Conservation (phyloP, 2,888 invertebrate genomes). For the Aleiodes leptofemur region DNA sequence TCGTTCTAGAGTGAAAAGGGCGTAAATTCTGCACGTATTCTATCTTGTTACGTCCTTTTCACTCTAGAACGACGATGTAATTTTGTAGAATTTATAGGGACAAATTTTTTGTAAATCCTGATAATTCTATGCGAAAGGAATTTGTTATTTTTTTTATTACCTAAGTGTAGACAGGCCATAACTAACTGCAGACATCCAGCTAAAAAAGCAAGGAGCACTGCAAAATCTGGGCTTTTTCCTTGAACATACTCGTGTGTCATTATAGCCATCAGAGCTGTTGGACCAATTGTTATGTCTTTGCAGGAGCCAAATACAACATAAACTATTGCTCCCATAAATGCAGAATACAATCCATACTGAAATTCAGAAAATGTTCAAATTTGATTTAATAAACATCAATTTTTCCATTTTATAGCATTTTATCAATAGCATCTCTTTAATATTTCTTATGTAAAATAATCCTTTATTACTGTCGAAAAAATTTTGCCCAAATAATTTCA, state of each 20-base stretch:
- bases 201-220: conserved; percentile 88
- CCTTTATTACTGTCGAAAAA: too few species aligned
- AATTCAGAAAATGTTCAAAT: conserved; percentile 60
- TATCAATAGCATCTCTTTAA: too few species aligned
- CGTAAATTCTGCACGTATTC: too few species aligned
- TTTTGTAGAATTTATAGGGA: too few species aligned
- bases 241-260: conserved; percentile 90
- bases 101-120: too few species aligned
- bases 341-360: conserved; percentile 96
- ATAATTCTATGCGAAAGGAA: too few species aligned
- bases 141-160: conserved; percentile 75
- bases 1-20: too few species aligned
- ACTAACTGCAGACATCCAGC: conserved; percentile 87
- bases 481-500: too few species aligned
- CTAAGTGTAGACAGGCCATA: conserved; percentile 89
- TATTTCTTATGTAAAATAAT: too few species aligned
- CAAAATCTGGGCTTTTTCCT: conserved; percentile 85
- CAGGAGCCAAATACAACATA: conserved; percentile 93
- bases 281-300: conserved; percentile 91
- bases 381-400: not conserved
- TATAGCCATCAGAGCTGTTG: conserved; percentile 94
- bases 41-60: too few species aligned
- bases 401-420: too few species aligned
- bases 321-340: conserved; percentile 95
- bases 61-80: too few species aligned